A percentile compares a stretch with the other conserved stretches of the same genome.
Conservation (phyloP, 1,140 invertebrate genomes). For the Pogonomyrmex californicus region DNA sequence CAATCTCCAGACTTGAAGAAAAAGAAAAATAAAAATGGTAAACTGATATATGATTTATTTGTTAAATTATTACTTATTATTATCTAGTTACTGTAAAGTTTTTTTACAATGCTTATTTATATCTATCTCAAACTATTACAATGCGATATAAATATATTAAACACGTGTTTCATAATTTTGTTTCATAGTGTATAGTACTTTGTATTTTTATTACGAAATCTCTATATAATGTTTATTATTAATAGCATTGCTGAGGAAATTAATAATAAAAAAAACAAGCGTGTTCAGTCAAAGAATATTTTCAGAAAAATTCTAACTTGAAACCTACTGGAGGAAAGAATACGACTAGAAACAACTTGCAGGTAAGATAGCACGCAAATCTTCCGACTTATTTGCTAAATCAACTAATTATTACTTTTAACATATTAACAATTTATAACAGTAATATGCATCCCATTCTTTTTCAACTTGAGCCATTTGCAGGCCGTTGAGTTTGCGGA, state of each 20-base stretch:
- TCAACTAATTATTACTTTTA: slow-evolving; percentile 25
- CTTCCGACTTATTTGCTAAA: neutral
- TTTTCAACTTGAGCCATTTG: neutral
- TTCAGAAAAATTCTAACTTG: slow-evolving; percentile 79
- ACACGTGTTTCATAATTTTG: neutral
- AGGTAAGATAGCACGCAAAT: slow-evolving; percentile 74
- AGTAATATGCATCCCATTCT: slow-evolving; percentile 10
- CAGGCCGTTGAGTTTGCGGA: neutral
- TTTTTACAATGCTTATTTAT: neutral
- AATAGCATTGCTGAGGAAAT: neutral
- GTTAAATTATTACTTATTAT: neutral
- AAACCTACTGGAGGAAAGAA: slow-evolving; percentile 73
- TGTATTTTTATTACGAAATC: neutral
- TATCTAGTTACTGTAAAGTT: neutral
- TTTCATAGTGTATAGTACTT: neutral
- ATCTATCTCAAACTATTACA: slow-evolving; percentile 10
- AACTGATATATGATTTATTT: neutral
- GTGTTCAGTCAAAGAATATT: slow-evolving; percentile 59
- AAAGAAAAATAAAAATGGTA: neutral
- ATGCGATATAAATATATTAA: neutral
- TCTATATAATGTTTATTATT: neutral
- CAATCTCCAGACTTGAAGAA: neutral
- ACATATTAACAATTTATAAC: slow-evolving; percentile 47
- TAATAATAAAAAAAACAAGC: neutral
- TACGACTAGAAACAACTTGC: slow-evolving; percentile 69